Conservation (phyloP, 2,797 vertebrate species). For the Lepilemur septentrionalis region DNA sequence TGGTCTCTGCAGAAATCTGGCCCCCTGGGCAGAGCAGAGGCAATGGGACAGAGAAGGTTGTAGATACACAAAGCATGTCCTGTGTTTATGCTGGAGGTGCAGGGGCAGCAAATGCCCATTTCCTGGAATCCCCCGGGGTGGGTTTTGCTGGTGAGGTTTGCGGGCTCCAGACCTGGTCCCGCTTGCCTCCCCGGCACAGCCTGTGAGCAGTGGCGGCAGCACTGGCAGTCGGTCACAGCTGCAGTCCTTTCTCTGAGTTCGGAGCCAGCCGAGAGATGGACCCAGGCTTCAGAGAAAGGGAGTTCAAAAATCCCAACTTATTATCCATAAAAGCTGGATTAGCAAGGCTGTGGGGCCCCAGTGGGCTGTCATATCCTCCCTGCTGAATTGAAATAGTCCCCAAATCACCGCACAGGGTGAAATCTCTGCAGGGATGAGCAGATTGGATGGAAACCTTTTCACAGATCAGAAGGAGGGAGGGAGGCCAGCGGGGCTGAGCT, state of each 20-base stretch:
- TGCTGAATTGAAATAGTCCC: not conserved
- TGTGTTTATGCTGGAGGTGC: not conserved
- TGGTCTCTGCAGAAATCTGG: not conserved
- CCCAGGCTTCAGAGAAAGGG: not conserved
- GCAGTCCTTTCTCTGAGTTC: not conserved
- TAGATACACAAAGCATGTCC: not conserved
- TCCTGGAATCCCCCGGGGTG: not conserved
- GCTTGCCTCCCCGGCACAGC: no score
- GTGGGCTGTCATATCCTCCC: not conserved
- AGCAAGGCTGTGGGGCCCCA: not conserved
- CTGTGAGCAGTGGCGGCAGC: no score
- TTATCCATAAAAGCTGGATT: not conserved
- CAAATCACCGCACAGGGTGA: not conserved
- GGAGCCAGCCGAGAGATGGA: not conserved
- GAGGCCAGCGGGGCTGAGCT: not conserved
- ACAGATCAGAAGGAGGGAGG: fast-evolving
- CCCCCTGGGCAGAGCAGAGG: fast-evolving
- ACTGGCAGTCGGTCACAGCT: not conserved
- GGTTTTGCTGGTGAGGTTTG: not conserved
- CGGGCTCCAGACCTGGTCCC: not conserved
- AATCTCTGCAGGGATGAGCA: not conserved
- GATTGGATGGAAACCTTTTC: not conserved
- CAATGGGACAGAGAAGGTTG: not conserved
- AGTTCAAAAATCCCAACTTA: not conserved
- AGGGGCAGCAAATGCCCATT: no score